Percentiles rank a stretch among this genome's conserved stretches.
phyloP scores from a whole-genome alignment of 1,140 invertebrate species.

The Anastrepha ludens region DNA sequence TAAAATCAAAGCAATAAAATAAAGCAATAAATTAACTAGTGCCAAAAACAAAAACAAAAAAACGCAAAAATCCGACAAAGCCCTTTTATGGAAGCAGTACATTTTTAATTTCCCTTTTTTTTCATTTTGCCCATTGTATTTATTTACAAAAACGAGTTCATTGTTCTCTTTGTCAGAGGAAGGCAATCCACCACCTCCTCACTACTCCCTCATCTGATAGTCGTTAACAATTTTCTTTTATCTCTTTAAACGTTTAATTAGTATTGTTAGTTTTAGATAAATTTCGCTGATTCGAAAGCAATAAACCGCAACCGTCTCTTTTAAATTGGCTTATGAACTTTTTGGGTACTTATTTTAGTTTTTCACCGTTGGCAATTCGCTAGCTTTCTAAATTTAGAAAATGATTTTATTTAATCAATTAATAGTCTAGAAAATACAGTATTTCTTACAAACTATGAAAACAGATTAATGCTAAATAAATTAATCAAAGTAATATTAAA shows the following conservation, averaged over 20 bases:
- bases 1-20: neutral
- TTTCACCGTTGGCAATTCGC: neutral
- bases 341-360: neutral
- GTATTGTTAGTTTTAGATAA: neutral
- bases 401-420: neutral
- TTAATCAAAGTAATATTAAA: too few relatives aligned
- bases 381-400: slow-evolving; percentile 5
- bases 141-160: neutral
- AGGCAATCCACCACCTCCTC: neutral
- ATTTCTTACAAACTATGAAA: too few relatives aligned
- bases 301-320: neutral
- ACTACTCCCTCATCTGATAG: neutral
- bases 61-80: neutral
- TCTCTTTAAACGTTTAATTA: neutral
- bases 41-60: too few relatives aligned
- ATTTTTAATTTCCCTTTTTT: neutral
- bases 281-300: neutral
- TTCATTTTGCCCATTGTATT: neutral
- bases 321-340: too few relatives aligned
- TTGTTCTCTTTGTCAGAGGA: neutral
- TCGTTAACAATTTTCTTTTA: neutral
- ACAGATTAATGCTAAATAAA: too few relatives aligned
- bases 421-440: too few relatives aligned
- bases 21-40: neutral
- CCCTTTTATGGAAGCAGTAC: neutral